Evolutionary conservation across 2,888 invertebrate genomes (phyloP).

Genomic region (Adela reaumurella): DNA sequence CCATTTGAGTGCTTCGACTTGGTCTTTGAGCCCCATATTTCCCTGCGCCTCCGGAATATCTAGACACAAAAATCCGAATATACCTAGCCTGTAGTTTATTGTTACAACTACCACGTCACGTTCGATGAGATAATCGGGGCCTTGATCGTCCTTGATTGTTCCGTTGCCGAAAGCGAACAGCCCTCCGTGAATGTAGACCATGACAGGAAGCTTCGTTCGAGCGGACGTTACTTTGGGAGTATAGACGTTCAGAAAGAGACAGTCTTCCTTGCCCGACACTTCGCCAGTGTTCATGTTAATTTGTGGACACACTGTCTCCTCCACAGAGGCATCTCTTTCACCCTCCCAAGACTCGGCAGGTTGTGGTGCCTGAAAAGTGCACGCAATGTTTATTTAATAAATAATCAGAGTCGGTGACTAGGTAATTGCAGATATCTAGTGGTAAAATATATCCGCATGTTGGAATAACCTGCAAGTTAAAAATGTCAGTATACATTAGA

Average conservation of each 20-base stretch:
- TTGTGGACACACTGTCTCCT: conserved; percentile 22
- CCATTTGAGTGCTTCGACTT: conserved; percentile 30
- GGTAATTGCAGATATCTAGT: too few species aligned
- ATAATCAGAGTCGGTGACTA: too few species aligned
- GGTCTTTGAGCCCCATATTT: conserved; percentile 37
- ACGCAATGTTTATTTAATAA: too few species aligned
- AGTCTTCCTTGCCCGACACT: conserved; percentile 28
- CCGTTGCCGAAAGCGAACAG: conserved; percentile 30
- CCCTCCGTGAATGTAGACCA: conserved; percentile 37
- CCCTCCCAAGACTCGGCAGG: conserved; percentile 33
- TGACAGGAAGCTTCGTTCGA: conserved; percentile 20
- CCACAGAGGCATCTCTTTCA: conserved; percentile 43
- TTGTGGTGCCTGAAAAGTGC: conserved; percentile 26
- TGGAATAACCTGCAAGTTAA: too few species aligned
- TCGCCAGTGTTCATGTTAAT: conserved; percentile 13
- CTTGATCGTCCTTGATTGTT: conserved; percentile 20
- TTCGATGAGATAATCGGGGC: conserved; percentile 31
- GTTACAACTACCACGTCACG: conserved; percentile 30
- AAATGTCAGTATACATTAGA: too few species aligned
- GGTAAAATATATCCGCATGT: too few species aligned
- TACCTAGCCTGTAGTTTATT: conserved; percentile 35
- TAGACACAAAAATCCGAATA: conserved; percentile 32
- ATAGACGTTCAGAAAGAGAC: conserved; percentile 32
- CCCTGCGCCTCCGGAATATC: conserved; percentile 28
- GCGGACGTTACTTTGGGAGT: conserved; percentile 22